phyloP scores from a whole-genome alignment of 2,797 vertebrate species.

The Lycodopsis pacificus region DNA sequence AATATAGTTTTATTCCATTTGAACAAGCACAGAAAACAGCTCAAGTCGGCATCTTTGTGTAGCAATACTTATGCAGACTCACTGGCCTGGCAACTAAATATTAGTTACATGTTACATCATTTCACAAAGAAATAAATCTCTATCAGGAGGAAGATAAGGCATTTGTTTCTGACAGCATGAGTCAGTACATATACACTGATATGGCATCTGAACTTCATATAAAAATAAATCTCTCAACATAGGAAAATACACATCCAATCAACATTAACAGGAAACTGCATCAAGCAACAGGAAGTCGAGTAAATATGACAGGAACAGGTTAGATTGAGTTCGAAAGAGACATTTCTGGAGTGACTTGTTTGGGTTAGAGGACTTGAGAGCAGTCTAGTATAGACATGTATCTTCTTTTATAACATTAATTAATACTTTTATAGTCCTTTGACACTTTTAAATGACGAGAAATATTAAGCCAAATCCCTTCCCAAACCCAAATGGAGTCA shows the following conservation, averaged over 20 bases:
- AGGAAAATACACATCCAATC: constrained; percentile 64
- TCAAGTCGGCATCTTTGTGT: constrained; percentile 53
- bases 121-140: constrained; percentile 79
- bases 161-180: constrained; percentile 74
- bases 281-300: constrained; percentile 30
- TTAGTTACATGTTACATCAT: constrained; percentile 83
- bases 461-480: neutral
- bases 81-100: constrained; percentile 89
- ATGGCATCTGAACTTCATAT: constrained; percentile 85
- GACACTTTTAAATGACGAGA: neutral
- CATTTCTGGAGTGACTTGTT: constrained; percentile 23
- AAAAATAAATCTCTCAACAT: constrained; percentile 80
- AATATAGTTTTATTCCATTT: constrained; percentile 64
- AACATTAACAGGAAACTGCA: constrained; percentile 42
- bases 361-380: neutral
- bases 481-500: neutral
- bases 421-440: neutral
- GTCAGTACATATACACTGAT: constrained; percentile 88
- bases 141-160: constrained; percentile 57
- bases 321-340: constrained; percentile 9
- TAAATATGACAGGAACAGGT: constrained; percentile 4
- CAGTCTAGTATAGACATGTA: no score
- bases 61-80: constrained; percentile 85
- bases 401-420: neutral
- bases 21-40: constrained; percentile 49